Evolutionary conservation across 2,888 invertebrate genomes (phyloP).

Genomic region (Patella caerulea): DNA sequence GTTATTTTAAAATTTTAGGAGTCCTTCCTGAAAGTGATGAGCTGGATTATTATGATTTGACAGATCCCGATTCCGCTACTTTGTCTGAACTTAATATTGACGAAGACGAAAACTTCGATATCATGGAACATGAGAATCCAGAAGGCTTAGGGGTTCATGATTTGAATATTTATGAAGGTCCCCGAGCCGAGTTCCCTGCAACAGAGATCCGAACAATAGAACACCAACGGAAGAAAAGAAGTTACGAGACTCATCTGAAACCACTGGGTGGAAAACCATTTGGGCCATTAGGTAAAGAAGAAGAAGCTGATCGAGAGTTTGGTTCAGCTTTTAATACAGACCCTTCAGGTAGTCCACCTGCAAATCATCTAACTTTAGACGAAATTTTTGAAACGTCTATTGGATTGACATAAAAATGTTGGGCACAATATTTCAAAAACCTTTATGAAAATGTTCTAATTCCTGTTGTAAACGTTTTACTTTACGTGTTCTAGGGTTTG

Average conservation of each 20-base stretch:
- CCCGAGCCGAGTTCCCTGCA: neutral
- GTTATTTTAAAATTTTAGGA: neutral
- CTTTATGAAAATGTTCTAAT: too few species aligned
- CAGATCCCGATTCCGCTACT: neutral
- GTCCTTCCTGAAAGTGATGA: neutral
- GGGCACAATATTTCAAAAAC: too few species aligned
- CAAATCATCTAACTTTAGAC: too few species aligned
- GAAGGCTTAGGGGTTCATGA: neutral
- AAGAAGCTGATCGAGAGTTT: neutral
- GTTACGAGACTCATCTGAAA: neutral
- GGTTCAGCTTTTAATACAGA: neutral
- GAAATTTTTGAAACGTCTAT: too few species aligned
- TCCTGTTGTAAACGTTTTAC: too few species aligned
- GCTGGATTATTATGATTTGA: neutral
- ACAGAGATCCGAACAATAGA: neutral
- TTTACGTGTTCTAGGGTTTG: too few species aligned
- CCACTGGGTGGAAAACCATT: neutral
- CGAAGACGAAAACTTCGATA: neutral
- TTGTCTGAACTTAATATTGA: neutral
- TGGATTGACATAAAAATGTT: too few species aligned
- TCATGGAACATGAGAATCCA: neutral
- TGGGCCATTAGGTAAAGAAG: constrained; percentile 5
- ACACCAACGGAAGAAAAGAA: neutral
- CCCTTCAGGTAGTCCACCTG: neutral
- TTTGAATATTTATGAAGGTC: neutral